Base-by-base conservation (phyloP, 1,140 invertebrate genomes). In the Drosophila aff. region DNA sequence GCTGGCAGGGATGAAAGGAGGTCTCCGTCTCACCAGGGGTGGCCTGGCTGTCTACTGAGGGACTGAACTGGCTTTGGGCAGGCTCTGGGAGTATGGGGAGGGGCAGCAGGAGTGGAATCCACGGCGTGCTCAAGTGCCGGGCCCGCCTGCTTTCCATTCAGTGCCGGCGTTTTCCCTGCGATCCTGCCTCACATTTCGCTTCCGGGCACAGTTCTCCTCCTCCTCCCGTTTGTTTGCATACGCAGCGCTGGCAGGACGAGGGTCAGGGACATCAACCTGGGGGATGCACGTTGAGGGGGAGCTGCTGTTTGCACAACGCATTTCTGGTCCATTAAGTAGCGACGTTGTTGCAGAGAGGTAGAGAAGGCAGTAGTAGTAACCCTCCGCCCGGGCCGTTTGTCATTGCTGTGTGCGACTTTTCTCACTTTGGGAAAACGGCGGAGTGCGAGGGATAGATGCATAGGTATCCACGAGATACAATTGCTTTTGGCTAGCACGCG, bases 281-380 rank as follows among this genome's bases (percentile, higher is more conserved):
- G 18, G 59, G 28, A 33, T 18, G 60, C 15, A 38, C 16, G 52
- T 36, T 49, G 38, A 47, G 40, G 49, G 77, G 64, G 36, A 63
- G 58, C 53, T 73, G 66, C 63, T 89, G 85, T 89, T 89, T 90
- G 85, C 85, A 84, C 78, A 76, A 79, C 81, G 85, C 85, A 89
- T 89, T 87, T 89, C 84, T 90, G 85, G 85, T 90, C 85, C 85
- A 89, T 89, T 90, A 90, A 90, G 85, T 90, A 82, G 85, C 81
- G 66, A 21, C 76, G 69, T 50, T 76, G 61, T 64, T 68, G 64
- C 62, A 78, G 81, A 86, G 81, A 86, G 82, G 82, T 85, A 64
- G 49, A 69, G 21, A n/a, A 38, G 52, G 52, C n/a, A 21, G 33
- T 11, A n/a, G 23, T 52, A 44, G 23, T 68, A 38, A 58, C 71